A percentile compares a stretch with the other conserved stretches of the same genome.
Conservation (phyloP, 53 echinoderm and acorn worm species). For the Temnopleurus reevesii region DNA sequence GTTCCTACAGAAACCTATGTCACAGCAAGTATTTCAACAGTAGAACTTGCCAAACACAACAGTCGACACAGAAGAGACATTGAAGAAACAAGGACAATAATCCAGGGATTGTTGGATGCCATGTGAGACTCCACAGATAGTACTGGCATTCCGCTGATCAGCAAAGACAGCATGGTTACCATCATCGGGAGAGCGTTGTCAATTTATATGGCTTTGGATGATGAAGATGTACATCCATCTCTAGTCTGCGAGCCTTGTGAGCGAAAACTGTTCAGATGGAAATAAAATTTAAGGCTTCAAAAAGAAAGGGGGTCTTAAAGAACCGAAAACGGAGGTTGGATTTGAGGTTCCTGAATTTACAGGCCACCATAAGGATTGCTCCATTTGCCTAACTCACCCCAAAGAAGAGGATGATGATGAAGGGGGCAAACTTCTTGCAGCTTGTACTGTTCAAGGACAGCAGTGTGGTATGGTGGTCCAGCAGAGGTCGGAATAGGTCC, state of each 20-base stretch:
- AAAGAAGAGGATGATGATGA: neutral
- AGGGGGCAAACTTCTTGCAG: neutral
- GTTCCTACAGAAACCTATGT: conserved; percentile 54
- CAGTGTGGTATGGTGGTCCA: neutral
- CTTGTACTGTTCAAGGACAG: no score
- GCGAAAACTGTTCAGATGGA: neutral
- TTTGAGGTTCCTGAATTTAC: neutral
- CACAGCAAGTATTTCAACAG: neutral
- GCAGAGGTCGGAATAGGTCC: neutral
- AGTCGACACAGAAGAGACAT: conserved; percentile 39
- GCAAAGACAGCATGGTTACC: conserved; percentile 46
- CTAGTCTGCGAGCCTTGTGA: neutral
- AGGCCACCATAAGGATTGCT: neutral
- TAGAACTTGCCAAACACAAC: conserved; percentile 46
- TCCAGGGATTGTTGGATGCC: neutral
- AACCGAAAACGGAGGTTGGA: neutral
- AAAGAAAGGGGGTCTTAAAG: neutral
- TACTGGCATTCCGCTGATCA: conserved; percentile 45
- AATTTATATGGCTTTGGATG: neutral
- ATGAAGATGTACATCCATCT: neutral
- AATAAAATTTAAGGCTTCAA: no score
- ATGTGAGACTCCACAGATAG: conserved; percentile 47
- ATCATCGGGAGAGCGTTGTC: no score
- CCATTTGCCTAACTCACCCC: neutral
- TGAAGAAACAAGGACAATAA: conserved; percentile 23